phyloP scores from a whole-genome alignment of 2,113 vertebrate genomes.

The Hiodon tergisus region DNA sequence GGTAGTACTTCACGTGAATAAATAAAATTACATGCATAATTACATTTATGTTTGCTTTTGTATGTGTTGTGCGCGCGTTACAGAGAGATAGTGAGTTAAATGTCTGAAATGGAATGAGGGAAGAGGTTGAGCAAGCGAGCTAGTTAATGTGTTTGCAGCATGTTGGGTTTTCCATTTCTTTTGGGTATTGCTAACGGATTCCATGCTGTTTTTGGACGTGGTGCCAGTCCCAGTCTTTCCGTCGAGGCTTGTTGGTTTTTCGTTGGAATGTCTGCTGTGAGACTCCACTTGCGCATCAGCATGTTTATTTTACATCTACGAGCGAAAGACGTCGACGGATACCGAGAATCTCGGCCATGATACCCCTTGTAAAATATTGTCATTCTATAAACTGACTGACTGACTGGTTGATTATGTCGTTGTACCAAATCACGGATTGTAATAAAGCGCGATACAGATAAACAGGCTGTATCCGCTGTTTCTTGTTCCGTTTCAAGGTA shows the following conservation, averaged over 20 bases:
- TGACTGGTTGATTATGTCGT: too few species aligned
- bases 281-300: conserved; percentile 32
- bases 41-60: background rate
- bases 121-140: conserved; percentile 21
- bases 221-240: conserved; percentile 40
- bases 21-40: conserved; percentile 5
- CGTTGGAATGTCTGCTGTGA: conserved; percentile 46
- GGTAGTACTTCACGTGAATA: too few species aligned
- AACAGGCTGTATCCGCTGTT: too few species aligned
- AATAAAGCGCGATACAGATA: background rate
- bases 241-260: conserved; percentile 38
- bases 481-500: too few species aligned
- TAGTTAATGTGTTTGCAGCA: conserved; percentile 45
- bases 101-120: background rate
- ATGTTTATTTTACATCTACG: conserved; percentile 27
- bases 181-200: conserved; percentile 43
- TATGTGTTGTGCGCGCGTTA: too few species aligned
- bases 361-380: too few species aligned
- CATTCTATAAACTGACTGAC: background rate
- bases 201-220: conserved; percentile 48
- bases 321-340: conserved; percentile 14
- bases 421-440: background rate
- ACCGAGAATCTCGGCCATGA: background rate
- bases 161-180: conserved; percentile 46
- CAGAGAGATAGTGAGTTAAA: too few species aligned